phyloP scores from a whole-genome alignment of 2,113 vertebrate species.

The Cavia aperea region DNA sequence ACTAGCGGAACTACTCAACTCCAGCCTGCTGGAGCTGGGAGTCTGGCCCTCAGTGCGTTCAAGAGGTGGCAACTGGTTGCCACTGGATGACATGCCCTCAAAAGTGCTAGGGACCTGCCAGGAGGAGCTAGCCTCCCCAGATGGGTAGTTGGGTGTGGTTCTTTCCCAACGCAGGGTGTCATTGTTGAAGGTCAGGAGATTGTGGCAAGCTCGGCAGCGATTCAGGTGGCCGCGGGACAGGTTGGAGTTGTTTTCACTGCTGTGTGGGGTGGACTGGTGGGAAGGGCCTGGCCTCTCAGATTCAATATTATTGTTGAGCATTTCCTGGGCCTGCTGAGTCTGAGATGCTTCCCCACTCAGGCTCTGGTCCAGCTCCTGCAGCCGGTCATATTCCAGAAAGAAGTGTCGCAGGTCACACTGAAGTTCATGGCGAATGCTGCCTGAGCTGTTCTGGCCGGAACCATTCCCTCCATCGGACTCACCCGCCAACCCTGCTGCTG shows the following conservation, averaged over 20 bases:
- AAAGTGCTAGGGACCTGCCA: conserved; percentile 81
- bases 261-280: conserved; percentile 81
- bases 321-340: conserved; percentile 88
- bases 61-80: conserved; percentile 80
- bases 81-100: conserved; percentile 80
- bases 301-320: conserved; percentile 95
- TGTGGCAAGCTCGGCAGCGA: conserved; percentile 97
- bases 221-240: conserved; percentile 90
- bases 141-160: conserved; percentile 84
- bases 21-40: conserved; percentile 79
- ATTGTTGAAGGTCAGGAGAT: conserved; percentile 97
- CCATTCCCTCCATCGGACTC: conserved; percentile 77
- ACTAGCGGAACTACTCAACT: conserved; percentile 81
- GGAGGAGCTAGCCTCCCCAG: conserved; percentile 78
- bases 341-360: conserved; percentile 78
- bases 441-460: conserved; percentile 84
- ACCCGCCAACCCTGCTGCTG: conserved; percentile 73
- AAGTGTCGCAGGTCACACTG: conserved; percentile 98
- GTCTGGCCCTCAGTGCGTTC: conserved; percentile 81
- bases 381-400: conserved; percentile 96
- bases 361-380: conserved; percentile 92
- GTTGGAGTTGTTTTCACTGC: conserved; percentile 84
- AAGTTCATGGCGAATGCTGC: conserved; percentile 92
- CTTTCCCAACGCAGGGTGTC: conserved; percentile 98
- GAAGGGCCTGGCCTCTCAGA: conserved; percentile 89